A percentile compares a stretch with the other conserved stretches of the same genome.
Conservation (phyloP, 2,888 invertebrate species). For the Napeogenes inachia region DNA sequence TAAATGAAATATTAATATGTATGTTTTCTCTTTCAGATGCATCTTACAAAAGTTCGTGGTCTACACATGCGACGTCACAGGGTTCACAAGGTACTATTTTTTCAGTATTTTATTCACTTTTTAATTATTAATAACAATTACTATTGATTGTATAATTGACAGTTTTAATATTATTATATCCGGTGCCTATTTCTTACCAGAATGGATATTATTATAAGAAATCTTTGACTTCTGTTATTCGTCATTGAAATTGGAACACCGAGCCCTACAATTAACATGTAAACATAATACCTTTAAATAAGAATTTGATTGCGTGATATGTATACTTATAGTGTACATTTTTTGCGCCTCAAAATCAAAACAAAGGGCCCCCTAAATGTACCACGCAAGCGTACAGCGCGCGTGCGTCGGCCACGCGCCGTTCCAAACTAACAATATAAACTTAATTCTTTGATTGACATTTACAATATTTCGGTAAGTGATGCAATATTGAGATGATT, state of each 20-base stretch:
- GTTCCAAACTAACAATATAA: conserved; percentile 54
- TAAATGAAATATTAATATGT: neutral
- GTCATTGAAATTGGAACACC: neutral
- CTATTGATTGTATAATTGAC: too few species aligned
- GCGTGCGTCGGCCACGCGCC: conserved; percentile 58
- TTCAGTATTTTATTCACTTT: too few species aligned
- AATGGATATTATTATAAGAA: neutral
- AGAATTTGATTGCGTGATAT: conserved; percentile 26
- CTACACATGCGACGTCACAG: conserved; percentile 85
- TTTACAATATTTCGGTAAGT: conserved; percentile 79
- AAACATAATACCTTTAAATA: conserved; percentile 17
- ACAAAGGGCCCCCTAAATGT: conserved; percentile 61
- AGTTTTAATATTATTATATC: too few species aligned
- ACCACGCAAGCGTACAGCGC: conserved; percentile 53
- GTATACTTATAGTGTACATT: conserved; percentile 44
- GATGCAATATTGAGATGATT: conserved; percentile 78
- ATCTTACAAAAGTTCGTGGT: conserved; percentile 92
- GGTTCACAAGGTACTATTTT: conserved; percentile 81
- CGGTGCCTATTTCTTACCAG: neutral
- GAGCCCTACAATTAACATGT: conserved; percentile 22
- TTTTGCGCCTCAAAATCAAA: conserved; percentile 61
- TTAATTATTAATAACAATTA: too few species aligned
- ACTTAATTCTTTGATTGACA: conserved; percentile 78
- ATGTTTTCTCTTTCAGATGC: conserved; percentile 82
- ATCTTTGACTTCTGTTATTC: neutral